A percentile compares a stretch with the other conserved stretches of the same genome.
Evolutionary conservation across 2,888 invertebrate genomes (phyloP).

Genomic region (Melangyna quadrimaculata): DNA sequence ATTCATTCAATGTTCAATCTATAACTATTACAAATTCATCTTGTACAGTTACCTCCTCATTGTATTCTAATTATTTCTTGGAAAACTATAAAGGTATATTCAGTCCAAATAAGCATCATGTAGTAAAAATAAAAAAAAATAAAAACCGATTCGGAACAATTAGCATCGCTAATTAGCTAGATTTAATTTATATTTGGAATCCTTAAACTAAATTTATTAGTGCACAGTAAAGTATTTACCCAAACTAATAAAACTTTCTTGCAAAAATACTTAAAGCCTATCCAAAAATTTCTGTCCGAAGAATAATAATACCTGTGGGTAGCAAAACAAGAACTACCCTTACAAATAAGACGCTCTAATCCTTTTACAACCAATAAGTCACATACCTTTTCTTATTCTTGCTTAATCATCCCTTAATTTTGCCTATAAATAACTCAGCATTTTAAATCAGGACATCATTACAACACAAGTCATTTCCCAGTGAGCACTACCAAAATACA

Average conservation of each 20-base stretch:
- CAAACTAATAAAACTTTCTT: background rate
- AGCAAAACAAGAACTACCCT: background rate
- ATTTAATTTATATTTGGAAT: no score
- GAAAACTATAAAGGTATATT: no score
- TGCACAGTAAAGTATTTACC: background rate
- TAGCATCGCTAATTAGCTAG: background rate
- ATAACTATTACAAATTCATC: no score
- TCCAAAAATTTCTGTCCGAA: background rate
- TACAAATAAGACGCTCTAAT: background rate
- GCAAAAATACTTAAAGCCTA: background rate
- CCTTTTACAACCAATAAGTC: constrained; percentile 6
- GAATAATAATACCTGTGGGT: background rate
- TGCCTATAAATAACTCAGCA: background rate
- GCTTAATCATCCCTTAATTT: background rate
- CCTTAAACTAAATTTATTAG: background rate
- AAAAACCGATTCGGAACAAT: background rate
- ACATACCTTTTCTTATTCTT: background rate
- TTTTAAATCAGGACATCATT: background rate
- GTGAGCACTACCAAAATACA: background rate
- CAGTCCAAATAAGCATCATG: no score
- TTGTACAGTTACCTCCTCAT: no score
- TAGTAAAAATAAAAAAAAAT: background rate
- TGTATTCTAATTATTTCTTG: no score
- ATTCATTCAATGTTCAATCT: no score
- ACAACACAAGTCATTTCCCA: background rate